Percentiles rank a stretch among this genome's conserved stretches.
phyloP scores from a whole-genome alignment of 2,113 vertebrate species.

The Struthio camelus region DNA sequence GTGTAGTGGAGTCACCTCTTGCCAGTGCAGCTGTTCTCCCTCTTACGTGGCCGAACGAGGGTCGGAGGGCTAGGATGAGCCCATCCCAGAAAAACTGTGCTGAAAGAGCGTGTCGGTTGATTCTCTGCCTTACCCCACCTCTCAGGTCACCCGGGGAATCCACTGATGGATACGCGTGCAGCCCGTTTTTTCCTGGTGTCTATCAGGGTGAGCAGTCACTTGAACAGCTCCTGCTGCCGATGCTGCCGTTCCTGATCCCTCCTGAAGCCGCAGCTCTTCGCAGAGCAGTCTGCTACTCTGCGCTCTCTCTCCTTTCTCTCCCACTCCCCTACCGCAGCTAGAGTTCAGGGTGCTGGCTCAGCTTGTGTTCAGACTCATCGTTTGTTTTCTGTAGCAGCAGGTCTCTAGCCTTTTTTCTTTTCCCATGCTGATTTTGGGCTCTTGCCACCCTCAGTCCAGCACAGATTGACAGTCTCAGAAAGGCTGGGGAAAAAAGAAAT shows the following conservation, averaged over 20 bases:
- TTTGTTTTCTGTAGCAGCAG: conserved; percentile 30
- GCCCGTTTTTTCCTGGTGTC: neutral
- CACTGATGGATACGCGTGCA: neutral
- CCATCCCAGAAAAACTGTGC: neutral
- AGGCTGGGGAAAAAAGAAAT: neutral
- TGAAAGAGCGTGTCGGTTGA: neutral
- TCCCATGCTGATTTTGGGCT: neutral
- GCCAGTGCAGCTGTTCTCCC: neutral
- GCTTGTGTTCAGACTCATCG: neutral
- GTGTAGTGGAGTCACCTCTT: neutral
- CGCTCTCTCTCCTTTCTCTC: neutral
- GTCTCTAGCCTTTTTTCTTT: conserved; percentile 13
- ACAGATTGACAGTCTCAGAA: conserved; percentile 11
- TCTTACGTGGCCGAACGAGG: neutral
- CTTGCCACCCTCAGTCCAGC: neutral
- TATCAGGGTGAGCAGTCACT: neutral
- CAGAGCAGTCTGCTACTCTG: neutral
- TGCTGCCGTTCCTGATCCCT: neutral
- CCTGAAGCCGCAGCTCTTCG: neutral
- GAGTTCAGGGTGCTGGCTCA: conserved; percentile 18
- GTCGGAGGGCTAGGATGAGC: neutral
- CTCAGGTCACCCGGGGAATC: neutral
- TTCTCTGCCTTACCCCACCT: neutral
- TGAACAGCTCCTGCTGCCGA: neutral
- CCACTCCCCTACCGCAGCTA: neutral